Evolutionary conservation across 1,140 invertebrate species (phyloP).

Genomic region (Archegozetes longisetosus): DNA sequence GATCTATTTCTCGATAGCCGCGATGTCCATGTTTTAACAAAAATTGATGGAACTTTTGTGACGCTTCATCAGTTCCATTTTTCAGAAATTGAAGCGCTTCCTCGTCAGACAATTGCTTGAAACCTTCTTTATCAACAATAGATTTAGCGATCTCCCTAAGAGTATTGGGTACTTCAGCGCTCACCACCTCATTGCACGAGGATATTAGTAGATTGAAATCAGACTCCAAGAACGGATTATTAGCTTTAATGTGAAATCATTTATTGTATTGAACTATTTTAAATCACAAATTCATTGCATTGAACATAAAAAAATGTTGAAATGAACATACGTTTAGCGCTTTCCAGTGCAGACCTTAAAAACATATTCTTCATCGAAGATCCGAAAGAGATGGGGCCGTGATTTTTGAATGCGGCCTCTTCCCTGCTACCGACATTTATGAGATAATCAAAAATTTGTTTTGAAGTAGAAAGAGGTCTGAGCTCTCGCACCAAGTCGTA

Average conservation of each 20-base stretch:
- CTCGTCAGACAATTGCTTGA: background rate
- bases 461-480: background rate
- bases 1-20: constrained; percentile 53
- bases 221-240: constrained; percentile 30
- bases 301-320: background rate
- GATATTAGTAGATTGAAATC: constrained; percentile 47
- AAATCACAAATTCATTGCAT: background rate
- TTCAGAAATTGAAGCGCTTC: constrained; percentile 2
- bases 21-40: constrained; percentile 53
- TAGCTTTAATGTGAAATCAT: background rate
- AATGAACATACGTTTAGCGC: background rate
- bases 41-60: constrained; percentile 39
- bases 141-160: constrained; percentile 3
- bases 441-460: background rate
- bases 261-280: too few relatives aligned
- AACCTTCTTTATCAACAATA: background rate
- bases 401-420: background rate
- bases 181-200: constrained; percentile 44
- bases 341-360: background rate
- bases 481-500: background rate
- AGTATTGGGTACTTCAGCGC: constrained; percentile 43
- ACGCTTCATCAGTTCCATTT: constrained; percentile 26
- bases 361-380: background rate
- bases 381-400: background rate
- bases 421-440: background rate